Base-by-base conservation (phyloP, 2,113 vertebrate species). In the Scatophagus argus region DNA sequence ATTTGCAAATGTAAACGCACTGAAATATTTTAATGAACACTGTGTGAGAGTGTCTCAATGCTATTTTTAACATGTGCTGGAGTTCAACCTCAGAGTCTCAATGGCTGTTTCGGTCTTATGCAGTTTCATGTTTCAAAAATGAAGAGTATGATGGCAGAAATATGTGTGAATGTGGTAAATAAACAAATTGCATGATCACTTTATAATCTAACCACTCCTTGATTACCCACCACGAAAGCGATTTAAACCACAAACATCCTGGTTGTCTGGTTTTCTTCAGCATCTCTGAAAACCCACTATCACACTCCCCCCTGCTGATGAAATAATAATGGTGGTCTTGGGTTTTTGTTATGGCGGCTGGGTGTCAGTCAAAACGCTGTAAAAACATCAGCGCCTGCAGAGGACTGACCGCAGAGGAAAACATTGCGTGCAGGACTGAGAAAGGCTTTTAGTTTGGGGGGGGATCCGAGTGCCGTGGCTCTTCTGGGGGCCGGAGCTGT, bases 231-330 rank as follows among this genome's bases (percentile, higher is more conserved):
- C 55, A 58, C 29, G 59, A 12, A 2, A 13, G 41, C 4, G 49
- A 68, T 74, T 60, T 44, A 17, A 65, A 65, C 7, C 51, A 9
- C 55, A 41, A 74, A 83, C 76, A 82, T 91, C 81, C 83, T 81
- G 82, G 82, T 23, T 60, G n/a, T 68, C 56, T 70, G 72, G 65
- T 73, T 89, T 89, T 84, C 80, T 87, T 89, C 74, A 67, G 34
- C 44, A 23, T 65, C 72, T 39, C 4, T 13, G n/a, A n/a, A 27
- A 60, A 19, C 19, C 47, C 16, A 52, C 25, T 31, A 16, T 12
- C 44, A 10, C 17, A 31, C 47, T 13, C 41, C 39, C 10, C 17
- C 9, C 54, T 6, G n/a, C 46, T 55, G 51, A 51, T n/a, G n/a
- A n/a, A n/a, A n/a, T n/a, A 41, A 44, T 11, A 43, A 23, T 14